Evolutionary conservation across 2,113 vertebrate species (phyloP).

Genomic region (Jacana jacana): DNA sequence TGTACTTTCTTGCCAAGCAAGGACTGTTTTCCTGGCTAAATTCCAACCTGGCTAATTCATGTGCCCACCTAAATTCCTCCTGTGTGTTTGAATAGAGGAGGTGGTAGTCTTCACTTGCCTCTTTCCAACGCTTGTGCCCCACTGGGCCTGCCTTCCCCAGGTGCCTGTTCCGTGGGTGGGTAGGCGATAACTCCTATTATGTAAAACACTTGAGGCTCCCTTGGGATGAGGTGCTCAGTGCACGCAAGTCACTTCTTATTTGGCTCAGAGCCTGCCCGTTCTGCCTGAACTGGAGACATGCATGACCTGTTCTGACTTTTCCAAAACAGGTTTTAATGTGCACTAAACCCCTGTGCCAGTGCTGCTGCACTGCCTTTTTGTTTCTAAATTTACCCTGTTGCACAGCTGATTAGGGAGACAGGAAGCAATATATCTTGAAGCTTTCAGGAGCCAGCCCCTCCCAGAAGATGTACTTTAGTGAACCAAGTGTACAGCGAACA

Average conservation of each 20-base stretch:
- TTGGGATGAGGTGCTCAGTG: not conserved
- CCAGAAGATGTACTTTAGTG: conserved; percentile 45
- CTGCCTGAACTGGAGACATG: not conserved
- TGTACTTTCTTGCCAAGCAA: not conserved
- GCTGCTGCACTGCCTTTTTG: not conserved
- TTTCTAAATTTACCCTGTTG: conserved; percentile 42
- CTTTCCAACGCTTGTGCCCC: not conserved
- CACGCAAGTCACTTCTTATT: not conserved
- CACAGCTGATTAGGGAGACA: conserved; percentile 34
- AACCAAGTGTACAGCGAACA: not conserved
- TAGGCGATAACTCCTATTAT: not conserved
- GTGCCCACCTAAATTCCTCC: conserved; percentile 33
- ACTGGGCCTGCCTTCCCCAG: not conserved
- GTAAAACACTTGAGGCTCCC: not conserved
- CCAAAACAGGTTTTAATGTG: conserved; percentile 53
- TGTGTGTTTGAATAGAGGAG: not conserved
- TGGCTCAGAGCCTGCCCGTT: not conserved
- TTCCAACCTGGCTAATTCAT: not conserved
- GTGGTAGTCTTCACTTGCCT: not conserved
- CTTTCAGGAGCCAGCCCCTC: conserved; percentile 46
- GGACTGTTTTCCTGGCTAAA: not conserved
- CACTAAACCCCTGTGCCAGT: not conserved
- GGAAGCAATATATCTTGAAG: conserved; percentile 28
- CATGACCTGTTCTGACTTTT: conserved; percentile 34
- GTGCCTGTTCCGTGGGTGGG: not conserved